A percentile compares a stretch with the other conserved stretches of the same genome.
Conservation (phyloP, 1,140 invertebrate species). For the Dendrolimus punctatus region DNA sequence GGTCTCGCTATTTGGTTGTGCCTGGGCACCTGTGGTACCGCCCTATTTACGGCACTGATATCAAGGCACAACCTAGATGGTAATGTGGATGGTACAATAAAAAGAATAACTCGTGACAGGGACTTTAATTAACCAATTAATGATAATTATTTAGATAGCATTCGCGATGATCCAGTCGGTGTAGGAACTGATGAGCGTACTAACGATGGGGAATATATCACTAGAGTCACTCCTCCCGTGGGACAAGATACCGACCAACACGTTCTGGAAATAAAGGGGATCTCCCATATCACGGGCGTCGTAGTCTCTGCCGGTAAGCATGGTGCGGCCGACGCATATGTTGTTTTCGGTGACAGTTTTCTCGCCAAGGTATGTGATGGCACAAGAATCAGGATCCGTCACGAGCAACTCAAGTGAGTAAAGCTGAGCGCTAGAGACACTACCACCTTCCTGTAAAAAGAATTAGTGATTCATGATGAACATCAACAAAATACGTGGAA, state of each 20-base stretch:
- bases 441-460: constrained; percentile 22
- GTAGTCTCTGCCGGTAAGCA: constrained; percentile 9
- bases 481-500: too few relatives aligned
- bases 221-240: constrained; percentile 3
- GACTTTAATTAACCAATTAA: too few relatives aligned
- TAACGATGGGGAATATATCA: constrained; percentile 7
- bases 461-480: too few relatives aligned
- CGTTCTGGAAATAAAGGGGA: constrained; percentile 13
- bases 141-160: constrained; percentile 7
- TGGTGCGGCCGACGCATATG: constrained; percentile 9
- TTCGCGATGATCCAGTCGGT: constrained; percentile 48
- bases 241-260: constrained; percentile 6
- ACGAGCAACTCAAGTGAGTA: constrained; percentile 8
- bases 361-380: constrained; percentile 7
- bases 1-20: too few relatives aligned
- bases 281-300: constrained; percentile 12
- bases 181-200: constrained; percentile 4
- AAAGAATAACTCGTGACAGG: too few relatives aligned
- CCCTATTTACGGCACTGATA: too few relatives aligned
- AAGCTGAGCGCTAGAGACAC: constrained; percentile 9
- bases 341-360: constrained; percentile 18
- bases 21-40: too few relatives aligned
- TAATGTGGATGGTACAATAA: too few relatives aligned
- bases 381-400: constrained; percentile 9
- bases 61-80: too few relatives aligned